Base-by-base conservation (phyloP, 2,888 invertebrate species). In the Sepiola atlantica region DNA sequence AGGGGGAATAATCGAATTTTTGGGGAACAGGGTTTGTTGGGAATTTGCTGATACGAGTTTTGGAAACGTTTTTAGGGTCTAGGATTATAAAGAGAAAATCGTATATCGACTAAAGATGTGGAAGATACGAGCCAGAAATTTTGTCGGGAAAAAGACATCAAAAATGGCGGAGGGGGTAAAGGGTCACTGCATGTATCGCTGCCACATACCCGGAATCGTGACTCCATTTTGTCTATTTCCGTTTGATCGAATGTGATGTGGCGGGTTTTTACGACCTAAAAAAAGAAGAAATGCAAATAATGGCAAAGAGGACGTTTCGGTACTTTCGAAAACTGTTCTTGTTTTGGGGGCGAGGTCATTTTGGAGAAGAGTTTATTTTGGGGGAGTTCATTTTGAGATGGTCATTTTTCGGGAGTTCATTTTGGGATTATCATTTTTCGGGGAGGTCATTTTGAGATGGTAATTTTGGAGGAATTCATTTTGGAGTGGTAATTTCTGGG, bases 171-270 rank as follows among this genome's bases (percentile, higher is more conserved):
- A 45, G 8, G 92, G 92, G 18, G 32, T n/a, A n/a, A n/a, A 92
- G 45, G 28, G 35, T 54, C 54, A 54, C 77, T n/a, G 77, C 77
- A 77, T 77, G 16, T 77, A 77, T 18, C 6, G 77, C 77, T 92
- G 55, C 54, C 45, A 92, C 92, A 92, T 92, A 92, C 92, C 92
- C 92, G 92, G 54, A 92, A 92, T 32, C 92, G 92, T 54, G 92
- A 45, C 54, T 92, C 92, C 45, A 55, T 55, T 92, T 55, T 92
- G 92, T 92, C 92, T 45, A 92, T 28, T 92, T 92, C 92, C 18
- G 54, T 92, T 54, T 92, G 92, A 92, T 92, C 92, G n/a, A 92
- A 92, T 55, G 35, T 55, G 55, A 92, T 24, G 55, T 92, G 92
- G 24, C 92, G 92, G 3, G 92, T 92, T 55, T 92, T 92, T 24